Evolutionary conservation across 2,888 invertebrate genomes (phyloP).

Genomic region (Ceratothoa steindachneri): DNA sequence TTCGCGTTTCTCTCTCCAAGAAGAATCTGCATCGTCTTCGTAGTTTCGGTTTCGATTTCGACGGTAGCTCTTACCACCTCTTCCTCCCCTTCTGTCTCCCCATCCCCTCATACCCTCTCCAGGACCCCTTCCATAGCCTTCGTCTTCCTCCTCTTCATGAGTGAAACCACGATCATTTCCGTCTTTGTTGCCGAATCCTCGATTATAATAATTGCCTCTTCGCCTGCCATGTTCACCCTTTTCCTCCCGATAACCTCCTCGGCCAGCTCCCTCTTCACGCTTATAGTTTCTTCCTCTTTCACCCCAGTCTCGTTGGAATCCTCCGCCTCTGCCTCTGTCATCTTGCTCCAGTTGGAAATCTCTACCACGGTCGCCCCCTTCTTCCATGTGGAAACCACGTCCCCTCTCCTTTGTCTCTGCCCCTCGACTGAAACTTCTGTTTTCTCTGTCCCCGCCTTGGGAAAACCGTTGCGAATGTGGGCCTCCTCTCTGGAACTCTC

Average conservation of each 20-base stretch:
- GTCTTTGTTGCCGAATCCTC: neutral
- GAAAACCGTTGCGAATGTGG: neutral
- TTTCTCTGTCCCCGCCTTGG: neutral
- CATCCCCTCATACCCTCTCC: constrained; percentile 31
- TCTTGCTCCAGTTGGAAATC: constrained; percentile 33
- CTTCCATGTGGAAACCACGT: constrained; percentile 20
- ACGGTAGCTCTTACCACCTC: constrained; percentile 18
- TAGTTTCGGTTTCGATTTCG: constrained; percentile 12
- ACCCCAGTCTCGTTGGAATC: constrained; percentile 21
- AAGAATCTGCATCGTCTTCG: constrained; percentile 22
- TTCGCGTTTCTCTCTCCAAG: constrained; percentile 22
- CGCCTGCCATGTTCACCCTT: neutral
- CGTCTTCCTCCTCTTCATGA: constrained; percentile 11
- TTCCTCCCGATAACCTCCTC: constrained; percentile 1
- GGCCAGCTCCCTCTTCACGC: neutral
- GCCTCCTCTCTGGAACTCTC: neutral
- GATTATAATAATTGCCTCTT: neutral
- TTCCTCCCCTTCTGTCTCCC: constrained; percentile 30
- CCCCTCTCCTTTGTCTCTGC: neutral
- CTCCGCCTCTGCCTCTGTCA: constrained; percentile 21
- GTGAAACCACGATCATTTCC: neutral
- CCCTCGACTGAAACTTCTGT: neutral
- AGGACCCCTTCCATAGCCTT: constrained; percentile 21
- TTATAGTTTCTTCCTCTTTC: constrained; percentile 10
- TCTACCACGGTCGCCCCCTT: constrained; percentile 27